Base-by-base conservation (phyloP, 1,140 invertebrate genomes). In the Drosophila bocki region DNA sequence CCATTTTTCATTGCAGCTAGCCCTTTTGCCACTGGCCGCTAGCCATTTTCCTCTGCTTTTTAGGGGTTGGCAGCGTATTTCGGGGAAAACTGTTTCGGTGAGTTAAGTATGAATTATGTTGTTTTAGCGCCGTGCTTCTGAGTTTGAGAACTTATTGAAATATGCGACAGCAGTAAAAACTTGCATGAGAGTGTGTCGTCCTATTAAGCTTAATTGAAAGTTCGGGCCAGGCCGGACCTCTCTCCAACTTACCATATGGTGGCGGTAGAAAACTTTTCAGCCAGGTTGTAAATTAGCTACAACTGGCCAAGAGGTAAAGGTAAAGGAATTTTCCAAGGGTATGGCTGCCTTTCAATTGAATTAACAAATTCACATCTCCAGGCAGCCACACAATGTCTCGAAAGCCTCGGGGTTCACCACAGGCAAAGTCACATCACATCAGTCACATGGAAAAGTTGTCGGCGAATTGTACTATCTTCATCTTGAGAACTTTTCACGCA, bases 51-150 rank as follows among this genome's bases (percentile, higher is more conserved):
- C 63, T 58, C 50, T 32, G 57, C 42, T 77, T 78, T 58, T 59
- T 79, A 54, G 54, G 70, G 70, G 59, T 41, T 71, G 72, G 60
- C 45, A 2, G 22, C 32, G 45, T 5, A 6, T 70, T 70, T 67
- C 57, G 67, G 61, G 77, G 64, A 87, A 87, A 87, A 87, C 84
- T 87, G 80, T 90, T 90, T 88, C 60, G 85, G 85, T 90, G 75
- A 90, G 85, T 90, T 90, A 90, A 90, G 85, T 90, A 90, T 90
- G 85, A 90, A 90, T 90, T 90, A 90, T 90, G 85, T 85, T 90
- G 81, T 90, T 85, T 82, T 82, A 85, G 75, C 77, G 62, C 60
- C 33, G 67, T 45, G 64, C 58, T 63, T 48, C 63, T 78, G 80
- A 84, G 80, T 84, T 88, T 80, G 80, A 88, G 87, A 88, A 90